phyloP scores from a whole-genome alignment of 2,113 vertebrate genomes.

The Grantiella picta region DNA sequence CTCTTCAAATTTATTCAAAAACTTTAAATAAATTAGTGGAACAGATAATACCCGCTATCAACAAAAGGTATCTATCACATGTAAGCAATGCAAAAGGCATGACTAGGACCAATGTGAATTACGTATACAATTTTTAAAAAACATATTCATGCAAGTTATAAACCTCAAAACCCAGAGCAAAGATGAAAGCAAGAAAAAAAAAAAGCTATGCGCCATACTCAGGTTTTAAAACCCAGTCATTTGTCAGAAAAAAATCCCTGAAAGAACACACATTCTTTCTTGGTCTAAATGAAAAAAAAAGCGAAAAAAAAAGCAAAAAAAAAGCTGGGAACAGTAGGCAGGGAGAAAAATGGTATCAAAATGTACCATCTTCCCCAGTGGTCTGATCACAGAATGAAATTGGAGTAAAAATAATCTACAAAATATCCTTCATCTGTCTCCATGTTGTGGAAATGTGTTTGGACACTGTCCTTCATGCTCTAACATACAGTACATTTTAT shows the following conservation, averaged over 20 bases:
- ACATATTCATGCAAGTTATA: neutral
- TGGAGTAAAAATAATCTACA: neutral
- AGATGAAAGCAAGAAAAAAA: neutral
- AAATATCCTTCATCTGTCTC: constrained; percentile 70
- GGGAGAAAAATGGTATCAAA: constrained; percentile 19
- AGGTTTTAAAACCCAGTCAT: constrained; percentile 60
- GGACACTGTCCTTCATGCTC: constrained; percentile 55
- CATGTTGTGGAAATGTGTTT: constrained; percentile 34
- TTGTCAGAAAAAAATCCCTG: neutral
- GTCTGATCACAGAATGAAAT: neutral
- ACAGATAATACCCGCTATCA: neutral
- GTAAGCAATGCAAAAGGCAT: constrained; percentile 14
- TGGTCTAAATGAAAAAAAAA: neutral
- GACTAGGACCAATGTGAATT: neutral
- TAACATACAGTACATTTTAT: constrained; percentile 27
- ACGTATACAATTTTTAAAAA: neutral
- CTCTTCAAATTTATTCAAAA: constrained; percentile 40
- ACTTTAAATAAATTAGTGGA: neutral
- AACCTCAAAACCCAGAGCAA: neutral
- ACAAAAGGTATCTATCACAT: neutral
- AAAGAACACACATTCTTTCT: constrained; percentile 51
- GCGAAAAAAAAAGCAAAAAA: too few species aligned
- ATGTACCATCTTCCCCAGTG: constrained; percentile 43
- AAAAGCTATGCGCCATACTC: neutral
- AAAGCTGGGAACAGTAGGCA: rapidly evolving